Evolutionary conservation across 2,888 invertebrate species (phyloP), one percentile per base, ranked within the genome.

Genomic region (Aphodius granarius): DNA sequence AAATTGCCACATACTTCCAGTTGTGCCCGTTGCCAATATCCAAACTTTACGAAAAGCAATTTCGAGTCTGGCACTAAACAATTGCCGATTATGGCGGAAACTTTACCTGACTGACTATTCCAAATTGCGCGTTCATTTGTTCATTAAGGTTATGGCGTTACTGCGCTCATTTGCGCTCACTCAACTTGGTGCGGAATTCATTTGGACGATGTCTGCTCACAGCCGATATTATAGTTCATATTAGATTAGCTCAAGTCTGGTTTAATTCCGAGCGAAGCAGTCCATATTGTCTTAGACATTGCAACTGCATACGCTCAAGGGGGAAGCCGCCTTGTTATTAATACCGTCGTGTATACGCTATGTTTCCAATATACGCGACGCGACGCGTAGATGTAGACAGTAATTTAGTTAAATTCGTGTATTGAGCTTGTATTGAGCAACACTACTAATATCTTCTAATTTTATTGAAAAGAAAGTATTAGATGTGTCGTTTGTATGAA

Each of bases 171-270:
- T n/a, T n/a, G n/a, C n/a, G 1, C 43, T 74, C 70, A 70, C 63
- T 71, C 43, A 64, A 70, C 64, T 63, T 21, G 64, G 16, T n/a
- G 4, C 21, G 19, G 68, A 75, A 75, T 75, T 75, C 75, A 72
- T 68, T 73, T 75, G 72, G 43, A 65, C 22, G 63, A 62, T 21
- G 75, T 68, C 75, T 73, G 75, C 68, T 70, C 70, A 19, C 62
- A 23, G 21, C 73, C 72, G 64, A 76, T 76, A 73, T 71, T 76
- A n/a, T n/a, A 75, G 66, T 75, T 75, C 68, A 73, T 73, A 76
- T 76, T 76, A 73, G 73, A 76, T 76, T 76, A 76, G 70, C 23
- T 63, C 73, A 73, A 76, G 75, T 73, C 73, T 76, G 73, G 71
- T 76, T 76, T 76, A 76, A 76, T 76, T 76, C 70, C 70, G 17